A percentile compares a stretch with the other conserved stretches of the same genome.
Evolutionary conservation across 2,888 invertebrate genomes (phyloP).

Genomic region (Mimas tiliae): DNA sequence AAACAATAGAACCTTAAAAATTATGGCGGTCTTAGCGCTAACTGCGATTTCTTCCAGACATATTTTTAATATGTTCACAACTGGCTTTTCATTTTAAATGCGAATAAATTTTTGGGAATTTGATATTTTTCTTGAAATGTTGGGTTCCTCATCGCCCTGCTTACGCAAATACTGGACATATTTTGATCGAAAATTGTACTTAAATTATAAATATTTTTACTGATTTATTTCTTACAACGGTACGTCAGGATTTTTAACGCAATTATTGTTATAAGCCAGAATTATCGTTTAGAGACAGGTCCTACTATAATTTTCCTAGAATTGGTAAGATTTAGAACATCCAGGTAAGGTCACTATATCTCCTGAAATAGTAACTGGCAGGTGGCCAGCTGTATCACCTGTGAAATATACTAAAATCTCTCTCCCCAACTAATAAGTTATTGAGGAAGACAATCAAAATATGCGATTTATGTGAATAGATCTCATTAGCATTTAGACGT

Average conservation of each 20-base stretch:
- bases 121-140: too few species aligned
- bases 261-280: background rate
- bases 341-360: background rate
- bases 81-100: too few species aligned
- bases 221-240: background rate
- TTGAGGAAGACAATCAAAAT: conserved; percentile 1
- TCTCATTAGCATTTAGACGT: background rate
- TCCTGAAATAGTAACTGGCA: background rate
- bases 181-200: too few species aligned
- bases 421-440: background rate
- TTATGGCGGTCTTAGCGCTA: too few species aligned
- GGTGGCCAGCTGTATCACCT: background rate
- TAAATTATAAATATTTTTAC: too few species aligned
- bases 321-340: background rate
- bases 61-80: too few species aligned
- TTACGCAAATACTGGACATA: too few species aligned
- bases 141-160: too few species aligned
- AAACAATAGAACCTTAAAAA: too few species aligned
- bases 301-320: background rate
- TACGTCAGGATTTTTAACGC: background rate
- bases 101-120: too few species aligned
- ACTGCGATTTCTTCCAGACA: too few species aligned
- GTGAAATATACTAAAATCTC: background rate
- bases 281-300: too few species aligned
- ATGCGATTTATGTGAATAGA: background rate